These are phyloP conservation scores for Reticulitermes lucifugus DNA, from an alignment of 2,888 invertebrate genomes.

Conservation along the genomic window DNA sequence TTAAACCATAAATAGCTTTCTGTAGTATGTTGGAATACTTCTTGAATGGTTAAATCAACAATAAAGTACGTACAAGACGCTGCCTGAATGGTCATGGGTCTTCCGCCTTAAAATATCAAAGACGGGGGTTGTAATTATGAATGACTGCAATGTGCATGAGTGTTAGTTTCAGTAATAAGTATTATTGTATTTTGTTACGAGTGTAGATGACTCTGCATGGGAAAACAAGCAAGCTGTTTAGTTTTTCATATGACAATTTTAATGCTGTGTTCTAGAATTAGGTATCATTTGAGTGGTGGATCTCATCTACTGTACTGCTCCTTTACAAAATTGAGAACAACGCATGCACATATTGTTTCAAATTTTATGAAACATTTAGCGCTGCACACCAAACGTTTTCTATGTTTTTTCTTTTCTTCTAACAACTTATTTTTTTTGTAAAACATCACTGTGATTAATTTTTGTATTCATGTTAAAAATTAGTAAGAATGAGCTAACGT, in stretches of 20 bases:
- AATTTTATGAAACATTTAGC: not conserved
- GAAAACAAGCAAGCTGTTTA: conserved; percentile 11
- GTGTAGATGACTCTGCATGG: not conserved
- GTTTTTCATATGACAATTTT: conserved; percentile 17
- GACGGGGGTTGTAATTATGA: not conserved
- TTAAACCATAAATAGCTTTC: not conserved
- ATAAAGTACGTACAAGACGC: not conserved
- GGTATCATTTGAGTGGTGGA: conserved; percentile 24
- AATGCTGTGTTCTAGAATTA: conserved; percentile 1
- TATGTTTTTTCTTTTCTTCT: not conserved
- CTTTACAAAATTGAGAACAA: conserved; percentile 21
- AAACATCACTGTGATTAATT: conserved; percentile 39
- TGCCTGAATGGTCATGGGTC: not conserved
- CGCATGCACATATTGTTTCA: not conserved
- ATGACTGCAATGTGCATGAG: not conserved
- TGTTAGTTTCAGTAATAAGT: not conserved
- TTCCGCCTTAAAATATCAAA: not conserved
- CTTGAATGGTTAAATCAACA: not conserved
- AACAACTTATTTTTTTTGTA: conserved; percentile 43
- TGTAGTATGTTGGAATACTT: not conserved
- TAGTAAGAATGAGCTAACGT: conserved; percentile 14
- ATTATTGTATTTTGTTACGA: not conserved
- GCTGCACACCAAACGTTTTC: conserved; percentile 22
- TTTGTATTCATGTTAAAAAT: conserved; percentile 35
- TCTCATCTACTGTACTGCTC: conserved; percentile 15